Evolutionary conservation across 2,113 vertebrate species (phyloP).

Genomic region (Thamnophis sirtalis): DNA sequence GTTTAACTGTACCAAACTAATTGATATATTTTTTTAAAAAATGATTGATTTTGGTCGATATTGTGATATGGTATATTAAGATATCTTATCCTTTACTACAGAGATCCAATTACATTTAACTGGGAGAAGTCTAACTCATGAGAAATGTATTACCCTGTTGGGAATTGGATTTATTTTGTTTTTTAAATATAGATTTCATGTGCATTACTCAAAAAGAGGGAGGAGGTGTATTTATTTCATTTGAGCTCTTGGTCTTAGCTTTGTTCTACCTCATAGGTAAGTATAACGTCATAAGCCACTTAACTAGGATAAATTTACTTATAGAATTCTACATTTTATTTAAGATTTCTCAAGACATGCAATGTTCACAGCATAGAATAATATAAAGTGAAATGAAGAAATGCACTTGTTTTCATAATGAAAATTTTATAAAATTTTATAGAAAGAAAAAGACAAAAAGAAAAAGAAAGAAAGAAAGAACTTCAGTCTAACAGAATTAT

Average conservation of each 20-base stretch:
- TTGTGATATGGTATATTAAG: not conserved
- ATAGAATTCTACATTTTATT: not conserved
- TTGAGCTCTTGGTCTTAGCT: not conserved
- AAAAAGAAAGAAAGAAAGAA: not conserved
- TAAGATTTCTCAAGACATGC: not conserved
- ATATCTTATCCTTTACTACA: not conserved
- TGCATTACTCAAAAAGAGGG: not conserved
- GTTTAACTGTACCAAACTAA: no score
- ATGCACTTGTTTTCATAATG: not conserved
- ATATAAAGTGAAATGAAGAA: not conserved
- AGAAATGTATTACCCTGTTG: not conserved
- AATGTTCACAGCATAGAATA: not conserved
- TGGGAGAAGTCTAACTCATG: not conserved
- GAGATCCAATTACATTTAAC: not conserved
- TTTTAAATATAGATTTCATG: not conserved
- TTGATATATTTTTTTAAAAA: not conserved
- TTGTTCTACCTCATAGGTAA: not conserved
- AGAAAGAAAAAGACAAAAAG: not conserved
- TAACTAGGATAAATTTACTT: not conserved
- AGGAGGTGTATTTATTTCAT: not conserved
- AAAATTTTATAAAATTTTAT: not conserved
- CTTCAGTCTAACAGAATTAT: not conserved
- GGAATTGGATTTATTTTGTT: not conserved
- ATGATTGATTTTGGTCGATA: not conserved
- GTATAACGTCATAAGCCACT: not conserved